Evolutionary conservation across 1,140 invertebrate species (phyloP), one percentile per base, ranked within the genome.

Genomic region (Tetragonula clypearis): DNA sequence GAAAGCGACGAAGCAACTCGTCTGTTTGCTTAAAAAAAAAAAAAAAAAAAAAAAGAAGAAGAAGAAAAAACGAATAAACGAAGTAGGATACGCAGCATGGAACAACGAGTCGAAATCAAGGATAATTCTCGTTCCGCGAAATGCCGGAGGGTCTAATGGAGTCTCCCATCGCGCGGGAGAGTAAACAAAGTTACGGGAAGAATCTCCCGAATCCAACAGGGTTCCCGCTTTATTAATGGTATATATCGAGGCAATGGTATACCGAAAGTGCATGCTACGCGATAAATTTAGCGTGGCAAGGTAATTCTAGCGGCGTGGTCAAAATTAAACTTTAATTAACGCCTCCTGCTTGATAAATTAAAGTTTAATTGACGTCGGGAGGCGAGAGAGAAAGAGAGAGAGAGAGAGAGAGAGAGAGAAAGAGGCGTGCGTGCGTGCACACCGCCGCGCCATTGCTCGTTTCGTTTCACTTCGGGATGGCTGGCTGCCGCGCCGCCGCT

Each of bases 301-400:
- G 86, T 92, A 87, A 89, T 91, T 91, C 87, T 75, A 75, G 66
- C 72, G 75, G 81, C 74, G 74, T 75, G 81, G 80, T 84, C 84
- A 89, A 89, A 91, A 92, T 92, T 91, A 90, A 92, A 92, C 85
- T 92, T 92, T 92, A 91, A 92, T 92, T 90, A 92, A 91, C 89
- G 87, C 77, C 83, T 86, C 79, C 26, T 82, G 84, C 82, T 87
- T 87, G 88, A 85, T 90, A 87, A 90, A 90, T 90, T 89, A 90
- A 90, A 89, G 82, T 90, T 90, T 89, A 90, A 90, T 90, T 89
- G 87, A 85, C 75, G 79, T n/a, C 53, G 72, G 75, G 69, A 84
- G 55, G 30, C 30, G 30, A 30, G 30, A 30, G 30, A 30, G 30
- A 30, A 1, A 30, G 30, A 30, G 30, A 30, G 30, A 30, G 30